Base-by-base conservation (phyloP, 2,797 vertebrate genomes). In the Mormyrops attenuatus region DNA sequence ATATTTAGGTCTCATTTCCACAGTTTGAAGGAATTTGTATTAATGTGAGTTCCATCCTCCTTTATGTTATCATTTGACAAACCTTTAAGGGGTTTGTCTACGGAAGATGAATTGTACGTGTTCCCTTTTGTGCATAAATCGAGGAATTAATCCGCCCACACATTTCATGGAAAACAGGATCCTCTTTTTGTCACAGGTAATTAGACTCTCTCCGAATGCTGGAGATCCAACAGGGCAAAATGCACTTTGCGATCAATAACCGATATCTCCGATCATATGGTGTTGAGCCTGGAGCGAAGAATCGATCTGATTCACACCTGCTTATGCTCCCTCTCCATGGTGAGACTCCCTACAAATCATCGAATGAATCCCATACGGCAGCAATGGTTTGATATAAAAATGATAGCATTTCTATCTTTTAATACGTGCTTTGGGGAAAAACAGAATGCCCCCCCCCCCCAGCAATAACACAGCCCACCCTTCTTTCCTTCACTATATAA, bases 371-470 rank as follows among this genome's bases (percentile, higher is more conserved):
- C 93, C 90, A 91, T 93, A 91, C 91, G 89, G 91, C 91, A 90
- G 93, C 90, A 90, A 92, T 57, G 89, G 86, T 89, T 91, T 94
- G 94, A 95, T 93, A 89, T 91, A 89, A 88, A 52, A 57, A 85
- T 88, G 87, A 41, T 53, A 50, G 30, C 91, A 91, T 90, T 91
- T 93, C 92, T 93, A 90, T 93, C 90, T 93, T 94, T 95, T 95
- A 95, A 95, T 94, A 95, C 94, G 94, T 93, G 95, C 94, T 94
- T 88, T 90, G 80, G 94, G 93, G 95, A 90, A 93, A 94, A 93
- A 92, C 88, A 92, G 66, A 63, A 90, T 91, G 93, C 90, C 90
- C 91, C 91, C 91, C 88, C 92, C 91, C 92, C 30, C 34, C 34
- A 17, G 34, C 15, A 34, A 89, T 91, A 88, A 91, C 26, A 20